A percentile compares a stretch with the other conserved stretches of the same genome.
Conservation (phyloP, 2,113 vertebrate species). For the Lepus timidus region DNA sequence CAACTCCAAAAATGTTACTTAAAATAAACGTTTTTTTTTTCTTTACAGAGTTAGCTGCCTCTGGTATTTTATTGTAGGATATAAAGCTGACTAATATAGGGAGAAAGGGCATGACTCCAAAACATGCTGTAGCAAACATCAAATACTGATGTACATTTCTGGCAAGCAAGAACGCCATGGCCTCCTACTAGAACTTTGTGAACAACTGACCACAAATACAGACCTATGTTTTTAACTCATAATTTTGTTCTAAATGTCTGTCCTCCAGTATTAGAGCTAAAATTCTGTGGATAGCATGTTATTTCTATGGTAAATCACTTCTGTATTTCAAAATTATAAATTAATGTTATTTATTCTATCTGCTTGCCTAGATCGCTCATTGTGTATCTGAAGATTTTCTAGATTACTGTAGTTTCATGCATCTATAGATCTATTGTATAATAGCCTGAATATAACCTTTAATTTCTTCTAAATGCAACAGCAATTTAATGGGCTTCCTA, state of each 20-base stretch:
- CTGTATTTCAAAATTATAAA: slow-evolving; percentile 38
- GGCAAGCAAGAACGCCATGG: neutral
- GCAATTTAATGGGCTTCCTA: slow-evolving; percentile 66
- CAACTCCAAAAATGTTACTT: too few species aligned
- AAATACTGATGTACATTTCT: neutral
- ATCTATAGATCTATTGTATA: slow-evolving; percentile 59
- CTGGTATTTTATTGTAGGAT: too few species aligned
- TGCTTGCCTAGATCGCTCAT: slow-evolving; percentile 18
- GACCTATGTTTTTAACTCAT: neutral
- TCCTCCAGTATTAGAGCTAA: neutral
- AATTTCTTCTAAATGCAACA: slow-evolving; percentile 67
- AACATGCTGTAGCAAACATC: neutral
- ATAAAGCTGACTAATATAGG: too few species aligned
- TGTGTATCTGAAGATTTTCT: slow-evolving; percentile 55
- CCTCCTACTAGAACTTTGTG: neutral
- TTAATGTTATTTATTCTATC: slow-evolving; percentile 65
- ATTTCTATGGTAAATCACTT: neutral
- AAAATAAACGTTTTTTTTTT: too few species aligned
- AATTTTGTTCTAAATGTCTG: neutral
- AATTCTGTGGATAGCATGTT: neutral
- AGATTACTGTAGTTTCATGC: slow-evolving; percentile 67
- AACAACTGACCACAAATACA: neutral
- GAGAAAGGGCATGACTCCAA: neutral
- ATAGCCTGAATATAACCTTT: slow-evolving; percentile 64
- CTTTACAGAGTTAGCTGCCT: too few species aligned